Percentiles rank a stretch among this genome's conserved stretches.
These are phyloP conservation scores for Momotus momota DNA, from an alignment of 2,797 vertebrate genomes.

Conservation along the genomic window DNA sequence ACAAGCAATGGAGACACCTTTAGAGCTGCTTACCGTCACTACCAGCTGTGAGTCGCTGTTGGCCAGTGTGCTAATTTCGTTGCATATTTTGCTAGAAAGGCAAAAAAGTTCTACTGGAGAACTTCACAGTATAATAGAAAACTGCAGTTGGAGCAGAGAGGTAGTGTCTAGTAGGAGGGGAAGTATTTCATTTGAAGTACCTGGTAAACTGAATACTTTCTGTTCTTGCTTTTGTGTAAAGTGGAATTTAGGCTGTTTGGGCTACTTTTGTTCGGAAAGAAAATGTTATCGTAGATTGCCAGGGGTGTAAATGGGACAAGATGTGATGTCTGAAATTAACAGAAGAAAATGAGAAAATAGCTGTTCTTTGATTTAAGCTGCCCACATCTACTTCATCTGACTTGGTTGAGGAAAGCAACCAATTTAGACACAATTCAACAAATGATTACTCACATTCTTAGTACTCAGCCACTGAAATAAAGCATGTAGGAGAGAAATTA, in stretches of 20 bases:
- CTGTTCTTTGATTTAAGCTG: neutral
- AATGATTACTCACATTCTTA: neutral
- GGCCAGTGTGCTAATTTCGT: neutral
- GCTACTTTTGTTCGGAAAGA: neutral
- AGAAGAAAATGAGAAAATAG: slow-evolving; percentile 9
- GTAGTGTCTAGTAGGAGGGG: neutral
- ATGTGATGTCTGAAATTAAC: neutral
- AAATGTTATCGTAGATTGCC: neutral
- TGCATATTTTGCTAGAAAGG: neutral
- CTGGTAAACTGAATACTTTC: neutral
- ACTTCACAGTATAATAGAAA: neutral
- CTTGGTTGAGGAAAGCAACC: neutral
- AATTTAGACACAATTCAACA: neutral
- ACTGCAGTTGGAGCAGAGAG: neutral
- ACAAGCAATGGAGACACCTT: neutral
- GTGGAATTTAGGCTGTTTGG: neutral
- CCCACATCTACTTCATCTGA: neutral
- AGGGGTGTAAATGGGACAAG: neutral
- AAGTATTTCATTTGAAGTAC: neutral
- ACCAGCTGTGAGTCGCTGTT: neutral
- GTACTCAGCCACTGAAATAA: neutral
- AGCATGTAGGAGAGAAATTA: neutral
- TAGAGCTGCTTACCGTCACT: neutral
- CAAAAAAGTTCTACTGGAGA: neutral
- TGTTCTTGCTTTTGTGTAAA: neutral